Percentiles rank a stretch among this genome's conserved stretches.
Evolutionary conservation across 2,888 invertebrate species (phyloP).

Genomic region (Callyntrura guangdongensis): DNA sequence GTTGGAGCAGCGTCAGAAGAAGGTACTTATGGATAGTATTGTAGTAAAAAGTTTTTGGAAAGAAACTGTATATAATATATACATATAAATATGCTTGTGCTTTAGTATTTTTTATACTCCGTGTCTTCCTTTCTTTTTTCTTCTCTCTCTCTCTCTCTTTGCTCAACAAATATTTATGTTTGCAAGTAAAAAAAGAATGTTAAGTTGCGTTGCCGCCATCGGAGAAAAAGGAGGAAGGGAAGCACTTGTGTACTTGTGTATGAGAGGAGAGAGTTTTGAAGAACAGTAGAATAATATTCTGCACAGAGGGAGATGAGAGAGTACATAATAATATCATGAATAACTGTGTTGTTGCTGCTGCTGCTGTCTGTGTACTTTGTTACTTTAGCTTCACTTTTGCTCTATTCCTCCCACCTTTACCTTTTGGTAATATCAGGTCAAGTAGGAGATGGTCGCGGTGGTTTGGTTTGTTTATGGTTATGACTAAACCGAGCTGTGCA

Average conservation of each 20-base stretch:
- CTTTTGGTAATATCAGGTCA: slow-evolving; percentile 27
- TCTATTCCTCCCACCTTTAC: not conserved
- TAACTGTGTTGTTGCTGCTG: too few species aligned
- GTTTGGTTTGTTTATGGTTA: slow-evolving; percentile 40
- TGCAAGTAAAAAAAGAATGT: slow-evolving; percentile 47
- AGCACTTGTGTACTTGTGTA: slow-evolving; percentile 14
- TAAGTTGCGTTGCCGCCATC: slow-evolving; percentile 32
- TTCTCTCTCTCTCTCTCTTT: slow-evolving; percentile 6
- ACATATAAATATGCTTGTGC: not conserved
- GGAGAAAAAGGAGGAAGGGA: slow-evolving; percentile 13
- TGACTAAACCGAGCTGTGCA: not conserved
- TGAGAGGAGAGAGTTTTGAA: not conserved
- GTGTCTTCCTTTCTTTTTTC: not conserved
- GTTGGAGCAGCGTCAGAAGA: not conserved
- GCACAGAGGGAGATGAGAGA: slow-evolving; percentile 28
- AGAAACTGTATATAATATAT: slow-evolving; percentile 12
- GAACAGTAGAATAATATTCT: slow-evolving; percentile 28
- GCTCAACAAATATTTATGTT: slow-evolving; percentile 70
- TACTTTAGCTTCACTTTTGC: not conserved
- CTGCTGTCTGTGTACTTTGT: not conserved
- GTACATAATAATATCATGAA: slow-evolving; percentile 47
- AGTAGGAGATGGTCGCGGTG: not conserved
- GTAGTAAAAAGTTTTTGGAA: not conserved
- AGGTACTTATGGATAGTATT: slow-evolving; percentile 14
- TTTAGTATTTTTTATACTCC: not conserved